Conservation (phyloP, 1,140 invertebrate genomes). For the Pemphigus obesinymphae region DNA sequence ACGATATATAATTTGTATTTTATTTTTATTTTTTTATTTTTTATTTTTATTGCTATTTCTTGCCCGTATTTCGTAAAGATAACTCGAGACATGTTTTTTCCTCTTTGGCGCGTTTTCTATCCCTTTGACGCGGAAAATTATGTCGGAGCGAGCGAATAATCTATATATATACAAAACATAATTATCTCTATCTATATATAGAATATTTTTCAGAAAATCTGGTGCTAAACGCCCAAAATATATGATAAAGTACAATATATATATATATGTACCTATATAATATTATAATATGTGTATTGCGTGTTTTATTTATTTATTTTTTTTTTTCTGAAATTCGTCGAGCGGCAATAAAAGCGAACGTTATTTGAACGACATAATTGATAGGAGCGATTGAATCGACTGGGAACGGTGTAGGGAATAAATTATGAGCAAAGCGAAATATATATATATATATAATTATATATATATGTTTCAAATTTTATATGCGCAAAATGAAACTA, state of each 20-base stretch:
- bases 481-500: neutral
- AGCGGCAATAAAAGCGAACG: neutral
- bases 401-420: neutral
- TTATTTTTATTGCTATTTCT: neutral
- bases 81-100: neutral
- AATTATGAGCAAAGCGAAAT: neutral
- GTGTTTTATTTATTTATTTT: too few species aligned
- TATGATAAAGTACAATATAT: too few species aligned
- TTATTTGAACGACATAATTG: neutral
- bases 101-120: neutral
- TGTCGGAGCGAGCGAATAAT: neutral
- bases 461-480: neutral
- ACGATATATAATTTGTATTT: too few species aligned
- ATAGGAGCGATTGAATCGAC: neutral
- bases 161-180: neutral
- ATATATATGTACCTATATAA: neutral
- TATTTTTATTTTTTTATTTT: neutral
- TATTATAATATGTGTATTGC: neutral
- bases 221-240: too few species aligned
- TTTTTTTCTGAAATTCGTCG: neutral
- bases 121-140: neutral
- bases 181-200: too few species aligned
- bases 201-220: too few species aligned
- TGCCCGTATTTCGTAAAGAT: neutral
- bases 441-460: neutral